These are phyloP conservation scores for Lepidurus couesii DNA, from an alignment of 1,140 invertebrate species.

Conservation along the genomic window DNA sequence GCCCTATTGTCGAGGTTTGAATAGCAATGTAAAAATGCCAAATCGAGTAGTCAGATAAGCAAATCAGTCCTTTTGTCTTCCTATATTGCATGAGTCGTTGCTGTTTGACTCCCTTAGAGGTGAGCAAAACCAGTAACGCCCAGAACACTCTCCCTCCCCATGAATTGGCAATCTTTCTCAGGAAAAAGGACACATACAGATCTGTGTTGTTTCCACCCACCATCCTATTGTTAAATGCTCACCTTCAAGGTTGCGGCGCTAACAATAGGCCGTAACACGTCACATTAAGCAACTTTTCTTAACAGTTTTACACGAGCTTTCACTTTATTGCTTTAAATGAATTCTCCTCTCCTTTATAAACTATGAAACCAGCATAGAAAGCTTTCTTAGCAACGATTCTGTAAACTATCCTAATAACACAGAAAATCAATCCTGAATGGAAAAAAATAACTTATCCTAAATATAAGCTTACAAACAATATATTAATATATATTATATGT, in stretches of 20 bases:
- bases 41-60: conserved; percentile 19
- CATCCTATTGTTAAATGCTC: neutral
- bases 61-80: conserved; percentile 10
- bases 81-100: neutral
- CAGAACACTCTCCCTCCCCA: neutral
- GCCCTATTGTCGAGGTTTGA: neutral
- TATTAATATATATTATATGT: too few relatives aligned
- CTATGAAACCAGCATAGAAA: too few relatives aligned
- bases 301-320: neutral
- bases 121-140: conserved; percentile 14
- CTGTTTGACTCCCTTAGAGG: neutral
- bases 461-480: too few relatives aligned
- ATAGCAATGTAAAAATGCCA: conserved; percentile 16
- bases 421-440: too few relatives aligned
- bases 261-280: neutral
- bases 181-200: neutral
- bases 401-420: too few relatives aligned
- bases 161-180: conserved; percentile 4
- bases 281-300: neutral
- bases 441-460: too few relatives aligned
- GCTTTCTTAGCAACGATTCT: too few relatives aligned
- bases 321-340: too few relatives aligned
- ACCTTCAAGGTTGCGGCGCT: too few relatives aligned
- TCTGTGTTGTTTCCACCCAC: neutral
- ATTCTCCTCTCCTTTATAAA: too few relatives aligned